Evolutionary conservation across 2,888 invertebrate genomes (phyloP).

Genomic region (Lithophane semibrunnea): DNA sequence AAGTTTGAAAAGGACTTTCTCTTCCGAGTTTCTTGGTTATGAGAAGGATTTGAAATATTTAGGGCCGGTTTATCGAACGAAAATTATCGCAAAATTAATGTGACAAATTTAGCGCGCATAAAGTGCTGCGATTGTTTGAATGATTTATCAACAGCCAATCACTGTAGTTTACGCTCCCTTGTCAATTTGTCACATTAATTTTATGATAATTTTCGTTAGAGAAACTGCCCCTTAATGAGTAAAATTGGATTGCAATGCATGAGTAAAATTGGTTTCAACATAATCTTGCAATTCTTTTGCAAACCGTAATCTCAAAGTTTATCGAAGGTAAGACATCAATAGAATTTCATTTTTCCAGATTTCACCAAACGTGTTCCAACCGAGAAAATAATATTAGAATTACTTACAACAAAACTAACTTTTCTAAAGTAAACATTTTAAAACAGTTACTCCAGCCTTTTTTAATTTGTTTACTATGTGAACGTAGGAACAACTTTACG

Average conservation of each 20-base stretch:
- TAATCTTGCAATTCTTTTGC: background rate
- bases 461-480: conserved; percentile 66
- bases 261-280: background rate
- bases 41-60: background rate
- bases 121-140: background rate
- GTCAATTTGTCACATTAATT: background rate
- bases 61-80: background rate
- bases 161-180: too few relatives aligned
- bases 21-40: background rate
- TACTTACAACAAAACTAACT: background rate
- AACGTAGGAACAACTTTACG: conserved; percentile 65
- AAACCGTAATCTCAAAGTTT: too few relatives aligned
- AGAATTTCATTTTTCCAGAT: background rate
- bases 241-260: background rate
- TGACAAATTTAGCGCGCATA: background rate
- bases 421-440: conserved; percentile 5
- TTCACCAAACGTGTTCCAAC: background rate
- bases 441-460: conserved; percentile 13
- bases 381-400: background rate
- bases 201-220: background rate
- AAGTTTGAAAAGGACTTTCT: background rate
- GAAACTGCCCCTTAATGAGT: background rate
- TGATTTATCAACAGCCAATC: background rate
- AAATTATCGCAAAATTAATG: background rate
- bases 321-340: background rate